These are phyloP conservation scores for Morinoia aosen DNA, from an alignment of 2,888 invertebrate species.

Conservation along the genomic window DNA sequence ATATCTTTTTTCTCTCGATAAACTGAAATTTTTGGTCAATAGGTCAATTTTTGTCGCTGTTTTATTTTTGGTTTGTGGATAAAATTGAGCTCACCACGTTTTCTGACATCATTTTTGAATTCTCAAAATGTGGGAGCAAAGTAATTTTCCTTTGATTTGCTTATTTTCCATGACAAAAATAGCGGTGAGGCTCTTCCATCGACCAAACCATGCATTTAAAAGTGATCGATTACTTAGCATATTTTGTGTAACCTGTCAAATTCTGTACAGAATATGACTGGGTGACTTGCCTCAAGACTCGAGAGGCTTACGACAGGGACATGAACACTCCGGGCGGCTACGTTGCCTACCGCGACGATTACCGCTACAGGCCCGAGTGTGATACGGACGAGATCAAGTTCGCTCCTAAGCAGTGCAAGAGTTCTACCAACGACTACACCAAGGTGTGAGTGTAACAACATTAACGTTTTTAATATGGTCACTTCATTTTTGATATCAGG, in stretches of 20 bases:
- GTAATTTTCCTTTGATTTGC: too few species aligned
- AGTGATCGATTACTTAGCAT: too few species aligned
- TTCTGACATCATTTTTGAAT: too few species aligned
- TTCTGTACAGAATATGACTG: not conserved
- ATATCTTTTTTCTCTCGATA: too few species aligned
- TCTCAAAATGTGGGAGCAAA: too few species aligned
- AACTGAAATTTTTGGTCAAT: too few species aligned
- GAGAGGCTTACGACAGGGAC: slow-evolving; percentile 40
- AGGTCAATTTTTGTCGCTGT: too few species aligned
- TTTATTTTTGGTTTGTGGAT: too few species aligned
- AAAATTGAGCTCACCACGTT: too few species aligned
- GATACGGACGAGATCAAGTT: slow-evolving; percentile 38
- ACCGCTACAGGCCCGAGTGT: slow-evolving; percentile 60
- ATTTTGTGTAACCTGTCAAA: not conserved
- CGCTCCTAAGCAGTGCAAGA: slow-evolving; percentile 59
- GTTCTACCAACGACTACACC: slow-evolving; percentile 15
- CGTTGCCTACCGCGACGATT: slow-evolving; percentile 57
- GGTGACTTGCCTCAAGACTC: slow-evolving; percentile 28
- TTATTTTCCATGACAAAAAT: too few species aligned
- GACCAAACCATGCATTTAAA: too few species aligned
- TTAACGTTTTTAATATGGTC: not conserved
- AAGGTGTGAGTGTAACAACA: slow-evolving; percentile 22
- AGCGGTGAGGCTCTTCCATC: too few species aligned
- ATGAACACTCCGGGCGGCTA: not conserved
- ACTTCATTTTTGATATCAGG: not conserved